These are phyloP conservation scores for Zaprionus tsacasi DNA, from an alignment of 1,140 invertebrate species.

Conservation along the genomic window DNA sequence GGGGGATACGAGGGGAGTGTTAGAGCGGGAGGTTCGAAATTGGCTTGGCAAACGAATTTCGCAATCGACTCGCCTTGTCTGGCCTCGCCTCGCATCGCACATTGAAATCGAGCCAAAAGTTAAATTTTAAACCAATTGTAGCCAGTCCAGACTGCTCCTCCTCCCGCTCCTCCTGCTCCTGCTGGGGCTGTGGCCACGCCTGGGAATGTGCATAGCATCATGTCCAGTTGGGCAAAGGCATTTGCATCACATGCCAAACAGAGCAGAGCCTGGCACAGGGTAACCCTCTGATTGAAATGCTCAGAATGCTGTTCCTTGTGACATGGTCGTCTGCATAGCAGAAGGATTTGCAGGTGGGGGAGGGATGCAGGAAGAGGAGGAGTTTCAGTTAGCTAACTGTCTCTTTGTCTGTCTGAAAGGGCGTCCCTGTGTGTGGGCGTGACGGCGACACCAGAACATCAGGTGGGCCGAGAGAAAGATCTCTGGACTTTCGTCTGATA, in stretches of 20 bases:
- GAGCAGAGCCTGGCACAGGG: slow-evolving; percentile 15
- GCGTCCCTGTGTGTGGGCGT: neutral
- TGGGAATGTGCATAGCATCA: slow-evolving; percentile 26
- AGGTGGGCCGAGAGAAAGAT: neutral
- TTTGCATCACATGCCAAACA: slow-evolving; percentile 50
- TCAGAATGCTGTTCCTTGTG: slow-evolving; percentile 29
- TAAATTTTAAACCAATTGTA: slow-evolving; percentile 60
- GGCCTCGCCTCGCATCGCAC: neutral
- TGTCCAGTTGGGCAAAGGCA: slow-evolving; percentile 24
- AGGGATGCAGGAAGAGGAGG: neutral
- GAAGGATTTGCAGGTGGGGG: neutral
- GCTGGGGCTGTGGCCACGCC: slow-evolving; percentile 3
- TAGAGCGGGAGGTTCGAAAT: neutral
- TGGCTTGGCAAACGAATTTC: slow-evolving; percentile 45
- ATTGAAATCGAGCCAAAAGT: slow-evolving; percentile 57
- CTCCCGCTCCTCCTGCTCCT: neutral
- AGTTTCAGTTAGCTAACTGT: neutral
- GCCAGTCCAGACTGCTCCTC: neutral
- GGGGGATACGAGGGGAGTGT: neutral
- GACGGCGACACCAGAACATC: neutral
- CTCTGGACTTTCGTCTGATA: neutral
- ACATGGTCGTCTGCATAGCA: neutral
- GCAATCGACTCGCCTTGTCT: slow-evolving; percentile 18
- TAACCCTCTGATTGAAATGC: slow-evolving; percentile 70
- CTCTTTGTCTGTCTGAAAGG: neutral